phyloP scores from a whole-genome alignment of 2,888 invertebrate genomes.

The Synanthedon tipuliformis region DNA sequence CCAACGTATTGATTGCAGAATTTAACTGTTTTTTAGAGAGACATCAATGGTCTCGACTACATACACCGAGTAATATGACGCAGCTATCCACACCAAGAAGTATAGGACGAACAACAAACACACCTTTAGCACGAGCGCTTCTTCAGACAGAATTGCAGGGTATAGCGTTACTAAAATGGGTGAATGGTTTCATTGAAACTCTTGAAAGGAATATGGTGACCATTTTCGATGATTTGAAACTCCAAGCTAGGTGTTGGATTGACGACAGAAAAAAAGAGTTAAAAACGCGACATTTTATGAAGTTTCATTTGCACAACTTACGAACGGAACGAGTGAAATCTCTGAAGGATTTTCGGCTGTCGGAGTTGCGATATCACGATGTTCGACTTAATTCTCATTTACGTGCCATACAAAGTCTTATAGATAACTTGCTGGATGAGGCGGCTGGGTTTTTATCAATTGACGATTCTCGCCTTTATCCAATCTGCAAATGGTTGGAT shows the following conservation, averaged over 20 bases:
- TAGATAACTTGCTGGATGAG: constrained; percentile 26
- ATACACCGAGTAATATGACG: not conserved
- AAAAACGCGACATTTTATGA: constrained; percentile 40
- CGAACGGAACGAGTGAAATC: constrained; percentile 40
- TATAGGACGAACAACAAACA: not conserved
- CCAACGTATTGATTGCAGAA: constrained; percentile 38
- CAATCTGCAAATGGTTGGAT: constrained; percentile 30
- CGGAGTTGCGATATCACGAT: constrained; percentile 39
- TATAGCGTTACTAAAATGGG: constrained; percentile 38
- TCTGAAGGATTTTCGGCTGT: constrained; percentile 27
- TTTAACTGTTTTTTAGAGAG: constrained; percentile 40
- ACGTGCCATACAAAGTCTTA: constrained; percentile 29
- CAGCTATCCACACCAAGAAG: not conserved
- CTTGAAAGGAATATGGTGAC: constrained; percentile 30
- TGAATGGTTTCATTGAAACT: constrained; percentile 48
- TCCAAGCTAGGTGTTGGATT: constrained; percentile 40
- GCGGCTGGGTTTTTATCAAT: constrained; percentile 27
- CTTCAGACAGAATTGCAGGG: constrained; percentile 42
- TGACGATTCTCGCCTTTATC: constrained; percentile 35
- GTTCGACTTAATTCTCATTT: constrained; percentile 38
- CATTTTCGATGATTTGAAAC: constrained; percentile 32
- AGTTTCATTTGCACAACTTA: constrained; percentile 40
- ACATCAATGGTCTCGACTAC: constrained; percentile 20
- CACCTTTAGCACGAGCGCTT: constrained; percentile 28
- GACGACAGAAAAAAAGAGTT: constrained; percentile 30